These are phyloP conservation scores for Cephus rjabovi DNA, from an alignment of 2,888 invertebrate genomes.

Conservation along the genomic window DNA sequence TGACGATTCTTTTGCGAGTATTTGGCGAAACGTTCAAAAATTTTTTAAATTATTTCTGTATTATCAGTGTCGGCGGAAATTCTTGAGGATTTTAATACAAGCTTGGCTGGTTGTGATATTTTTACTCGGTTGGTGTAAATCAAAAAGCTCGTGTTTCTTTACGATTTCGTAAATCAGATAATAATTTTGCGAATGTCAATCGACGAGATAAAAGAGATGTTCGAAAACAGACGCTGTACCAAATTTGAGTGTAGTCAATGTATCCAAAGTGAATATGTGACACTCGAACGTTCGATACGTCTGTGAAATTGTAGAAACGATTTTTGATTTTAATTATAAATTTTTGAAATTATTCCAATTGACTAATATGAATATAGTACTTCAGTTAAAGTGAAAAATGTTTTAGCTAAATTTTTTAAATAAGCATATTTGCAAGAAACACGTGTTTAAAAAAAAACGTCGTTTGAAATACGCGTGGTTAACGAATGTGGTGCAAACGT, in stretches of 20 bases:
- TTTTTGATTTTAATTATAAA: not conserved
- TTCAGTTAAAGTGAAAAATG: not conserved
- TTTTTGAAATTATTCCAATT: not conserved
- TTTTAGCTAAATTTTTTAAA: not conserved
- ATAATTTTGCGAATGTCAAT: not conserved
- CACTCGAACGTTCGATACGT: not conserved
- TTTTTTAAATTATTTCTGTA: not conserved
- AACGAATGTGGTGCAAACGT: conserved; percentile 53
- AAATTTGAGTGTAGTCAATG: not conserved
- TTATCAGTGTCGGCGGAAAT: not conserved
- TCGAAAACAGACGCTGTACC: not conserved
- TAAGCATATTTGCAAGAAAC: not conserved
- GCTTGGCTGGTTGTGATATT: not conserved
- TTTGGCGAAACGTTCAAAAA: not conserved
- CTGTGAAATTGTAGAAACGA: not conserved
- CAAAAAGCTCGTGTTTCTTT: not conserved
- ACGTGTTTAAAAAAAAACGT: not conserved
- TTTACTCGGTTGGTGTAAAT: not conserved
- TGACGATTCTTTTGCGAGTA: not conserved
- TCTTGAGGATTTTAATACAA: not conserved
- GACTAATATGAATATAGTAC: not conserved
- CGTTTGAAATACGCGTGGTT: not conserved
- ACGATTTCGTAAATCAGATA: not conserved
- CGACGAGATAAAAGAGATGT: not conserved
- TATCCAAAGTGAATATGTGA: not conserved